phyloP scores from a whole-genome alignment of 2,888 invertebrate species.

The Argyresthia albistria region DNA sequence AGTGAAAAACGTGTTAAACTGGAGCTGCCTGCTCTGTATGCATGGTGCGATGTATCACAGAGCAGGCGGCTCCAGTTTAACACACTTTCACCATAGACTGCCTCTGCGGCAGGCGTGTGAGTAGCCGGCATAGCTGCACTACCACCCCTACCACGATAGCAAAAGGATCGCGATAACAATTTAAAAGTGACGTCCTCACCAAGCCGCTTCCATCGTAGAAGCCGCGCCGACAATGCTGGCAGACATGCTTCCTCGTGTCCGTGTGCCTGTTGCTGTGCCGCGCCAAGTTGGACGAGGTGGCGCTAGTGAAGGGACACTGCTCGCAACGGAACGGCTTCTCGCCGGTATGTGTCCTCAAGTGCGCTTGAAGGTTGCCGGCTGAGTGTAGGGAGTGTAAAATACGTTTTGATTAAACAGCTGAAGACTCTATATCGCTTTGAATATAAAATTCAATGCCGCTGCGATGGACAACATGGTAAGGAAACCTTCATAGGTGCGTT shows the following conservation, averaged over 20 bases:
- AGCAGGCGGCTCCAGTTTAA: no score
- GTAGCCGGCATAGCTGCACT: not conserved
- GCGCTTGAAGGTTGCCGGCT: conserved; percentile 51
- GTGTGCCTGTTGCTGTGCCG: conserved; percentile 37
- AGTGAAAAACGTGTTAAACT: no score
- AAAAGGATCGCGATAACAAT: no score
- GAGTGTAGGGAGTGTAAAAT: not conserved
- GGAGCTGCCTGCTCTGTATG: no score
- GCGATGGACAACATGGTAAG: no score
- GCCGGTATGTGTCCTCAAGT: conserved; percentile 51
- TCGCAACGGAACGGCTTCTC: conserved; percentile 44
- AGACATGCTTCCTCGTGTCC: conserved; percentile 25
- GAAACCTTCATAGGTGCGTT: no score
- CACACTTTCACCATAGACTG: no score
- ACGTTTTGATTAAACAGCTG: no score
- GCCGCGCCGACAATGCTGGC: conserved; percentile 40
- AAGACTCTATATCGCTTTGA: no score
- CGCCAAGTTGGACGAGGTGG: conserved; percentile 37
- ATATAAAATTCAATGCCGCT: no score
- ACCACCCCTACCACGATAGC: conserved; percentile 5
- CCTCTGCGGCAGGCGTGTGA: no score
- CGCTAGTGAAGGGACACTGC: conserved; percentile 40
- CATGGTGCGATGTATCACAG: no score
- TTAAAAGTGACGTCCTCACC: conserved; percentile 21
- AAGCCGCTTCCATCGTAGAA: conserved; percentile 46